Evolutionary conservation across 2,113 vertebrate species (phyloP).

Genomic region (Eulemur macaco): DNA sequence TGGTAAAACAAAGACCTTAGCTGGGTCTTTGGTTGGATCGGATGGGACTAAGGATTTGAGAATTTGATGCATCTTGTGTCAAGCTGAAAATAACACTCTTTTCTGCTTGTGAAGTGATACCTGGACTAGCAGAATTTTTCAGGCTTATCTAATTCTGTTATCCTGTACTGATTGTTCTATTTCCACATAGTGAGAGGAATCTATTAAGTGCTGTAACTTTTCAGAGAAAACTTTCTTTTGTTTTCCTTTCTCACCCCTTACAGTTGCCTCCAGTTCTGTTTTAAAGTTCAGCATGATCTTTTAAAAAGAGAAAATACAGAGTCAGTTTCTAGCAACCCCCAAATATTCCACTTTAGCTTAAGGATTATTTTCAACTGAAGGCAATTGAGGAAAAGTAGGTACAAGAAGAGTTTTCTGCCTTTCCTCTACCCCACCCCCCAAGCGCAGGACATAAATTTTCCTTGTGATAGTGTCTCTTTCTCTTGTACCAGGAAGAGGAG

Average conservation of each 20-base stretch:
- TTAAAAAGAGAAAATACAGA: background rate
- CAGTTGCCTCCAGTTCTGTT: background rate
- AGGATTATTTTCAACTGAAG: background rate
- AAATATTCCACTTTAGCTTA: background rate
- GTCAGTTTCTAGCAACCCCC: background rate
- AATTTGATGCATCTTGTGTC: conserved; percentile 1
- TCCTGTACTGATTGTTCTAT: background rate
- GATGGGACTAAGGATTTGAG: background rate
- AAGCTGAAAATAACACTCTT: conserved; percentile 1
- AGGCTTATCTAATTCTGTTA: background rate
- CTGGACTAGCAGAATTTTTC: background rate
- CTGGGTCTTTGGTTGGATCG: background rate
- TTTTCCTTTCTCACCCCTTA: background rate
- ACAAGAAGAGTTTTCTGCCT: background rate
- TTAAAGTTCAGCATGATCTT: background rate
- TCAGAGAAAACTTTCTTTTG: background rate
- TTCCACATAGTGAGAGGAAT: background rate
- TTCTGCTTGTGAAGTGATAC: background rate
- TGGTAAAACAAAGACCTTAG: conserved; percentile 2
- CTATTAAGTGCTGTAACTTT: background rate
- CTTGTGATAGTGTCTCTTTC: background rate
- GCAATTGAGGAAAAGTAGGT: background rate
- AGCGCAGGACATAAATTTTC: background rate
- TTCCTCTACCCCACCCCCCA: background rate
- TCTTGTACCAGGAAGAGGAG: background rate